Percentiles rank a stretch among this genome's conserved stretches.
Evolutionary conservation across 2,797 vertebrate species (phyloP).

Genomic region (Ctenopoma multispine): DNA sequence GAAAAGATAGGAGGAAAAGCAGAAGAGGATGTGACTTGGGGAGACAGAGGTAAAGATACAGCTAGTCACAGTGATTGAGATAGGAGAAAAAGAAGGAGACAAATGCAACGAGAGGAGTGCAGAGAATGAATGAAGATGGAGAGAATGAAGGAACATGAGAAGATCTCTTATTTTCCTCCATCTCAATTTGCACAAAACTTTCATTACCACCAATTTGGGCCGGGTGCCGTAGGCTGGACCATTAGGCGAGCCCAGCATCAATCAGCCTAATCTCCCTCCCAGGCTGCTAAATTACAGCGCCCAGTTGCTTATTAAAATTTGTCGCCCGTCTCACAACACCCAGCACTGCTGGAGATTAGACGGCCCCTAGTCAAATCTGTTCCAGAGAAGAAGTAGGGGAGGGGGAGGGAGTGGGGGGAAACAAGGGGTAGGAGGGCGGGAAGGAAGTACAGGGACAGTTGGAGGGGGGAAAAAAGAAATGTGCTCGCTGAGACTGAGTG

Average conservation of each 20-base stretch:
- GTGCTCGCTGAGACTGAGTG: slow-evolving; percentile 57
- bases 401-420: slow-evolving; percentile 4
- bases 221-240: slow-evolving; percentile 82
- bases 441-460: slow-evolving; percentile 63
- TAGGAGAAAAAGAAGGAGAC: slow-evolving; percentile 26
- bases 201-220: slow-evolving; percentile 87
- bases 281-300: slow-evolving; percentile 82
- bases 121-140: slow-evolving; percentile 61
- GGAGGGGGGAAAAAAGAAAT: slow-evolving; percentile 50
- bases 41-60: slow-evolving; percentile 32
- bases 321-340: slow-evolving; percentile 80
- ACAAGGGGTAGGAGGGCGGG: not conserved
- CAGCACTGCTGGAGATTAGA: slow-evolving; percentile 78
- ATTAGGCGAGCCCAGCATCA: slow-evolving; percentile 83
- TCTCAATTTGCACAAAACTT: slow-evolving; percentile 90
- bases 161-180: slow-evolving; percentile 70
- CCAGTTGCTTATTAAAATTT: slow-evolving; percentile 84
- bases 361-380: slow-evolving; percentile 78
- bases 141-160: slow-evolving; percentile 57
- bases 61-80: slow-evolving; percentile 55
- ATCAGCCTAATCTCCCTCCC: slow-evolving; percentile 86
- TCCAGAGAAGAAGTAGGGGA: slow-evolving; percentile 55
- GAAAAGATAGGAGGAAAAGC: slow-evolving; percentile 18
- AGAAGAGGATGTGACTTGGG: slow-evolving; percentile 18
- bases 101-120: slow-evolving; percentile 29